Conservation (phyloP, 2,797 vertebrate genomes). For the Artibeus lituratus region DNA sequence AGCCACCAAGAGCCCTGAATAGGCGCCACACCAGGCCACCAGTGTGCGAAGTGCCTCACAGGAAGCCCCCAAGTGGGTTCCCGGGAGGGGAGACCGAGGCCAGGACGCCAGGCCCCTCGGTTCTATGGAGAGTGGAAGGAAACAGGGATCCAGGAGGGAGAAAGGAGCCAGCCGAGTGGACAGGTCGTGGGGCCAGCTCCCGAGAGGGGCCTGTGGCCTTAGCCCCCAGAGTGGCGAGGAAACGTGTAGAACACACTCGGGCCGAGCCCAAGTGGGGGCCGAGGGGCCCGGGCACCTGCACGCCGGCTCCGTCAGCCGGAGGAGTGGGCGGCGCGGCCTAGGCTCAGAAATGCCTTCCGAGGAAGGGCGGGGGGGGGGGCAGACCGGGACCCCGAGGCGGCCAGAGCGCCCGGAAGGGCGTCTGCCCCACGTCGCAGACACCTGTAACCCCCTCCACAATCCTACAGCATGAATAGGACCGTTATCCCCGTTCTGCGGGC, state of each 20-base stretch:
- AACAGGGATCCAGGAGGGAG: background rate
- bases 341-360: background rate
- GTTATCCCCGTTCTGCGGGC: background rate
- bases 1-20: too few species aligned
- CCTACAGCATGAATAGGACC: rapidly evolving
- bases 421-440: background rate
- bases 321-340: background rate
- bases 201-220: background rate
- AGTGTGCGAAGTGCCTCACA: rapidly evolving
- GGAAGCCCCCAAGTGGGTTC: background rate
- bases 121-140: background rate
- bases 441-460: background rate
- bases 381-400: background rate
- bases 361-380: background rate
- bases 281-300: rapidly evolving
- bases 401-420: background rate
- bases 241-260: background rate
- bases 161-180: background rate
- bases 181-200: background rate
- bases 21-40: too few species aligned
- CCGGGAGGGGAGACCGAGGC: background rate
- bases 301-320: rapidly evolving
- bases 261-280: rapidly evolving
- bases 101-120: background rate
- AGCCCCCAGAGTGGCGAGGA: rapidly evolving